These are phyloP conservation scores for Galeopterus variegatus DNA, from an alignment of 2,113 vertebrate species.

Conservation along the genomic window DNA sequence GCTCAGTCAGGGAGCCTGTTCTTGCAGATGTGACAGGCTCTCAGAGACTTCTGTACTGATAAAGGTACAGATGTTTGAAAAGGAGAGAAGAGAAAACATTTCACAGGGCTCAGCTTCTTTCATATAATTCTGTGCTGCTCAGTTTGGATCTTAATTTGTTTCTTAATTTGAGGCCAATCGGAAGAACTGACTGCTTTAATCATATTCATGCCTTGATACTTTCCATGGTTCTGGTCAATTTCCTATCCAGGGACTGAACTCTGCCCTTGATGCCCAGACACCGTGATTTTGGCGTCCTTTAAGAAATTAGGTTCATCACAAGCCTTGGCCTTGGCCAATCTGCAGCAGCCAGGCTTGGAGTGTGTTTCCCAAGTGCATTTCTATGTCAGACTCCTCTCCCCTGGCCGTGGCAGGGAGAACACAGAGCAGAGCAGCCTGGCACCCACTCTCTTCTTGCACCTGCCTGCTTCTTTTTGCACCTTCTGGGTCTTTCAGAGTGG, in stretches of 20 bases:
- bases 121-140: background rate
- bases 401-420: background rate
- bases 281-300: background rate
- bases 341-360: background rate
- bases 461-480: too few relatives aligned
- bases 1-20: background rate
- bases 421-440: too few relatives aligned
- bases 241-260: background rate
- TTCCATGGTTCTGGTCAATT: background rate
- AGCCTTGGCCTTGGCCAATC: background rate
- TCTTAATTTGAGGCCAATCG: background rate
- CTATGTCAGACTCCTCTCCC: background rate
- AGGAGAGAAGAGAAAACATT: slow-evolving; percentile 38
- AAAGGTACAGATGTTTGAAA: slow-evolving; percentile 15
- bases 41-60: background rate
- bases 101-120: background rate
- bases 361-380: background rate
- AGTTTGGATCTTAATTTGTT: background rate
- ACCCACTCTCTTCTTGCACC: background rate
- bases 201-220: background rate
- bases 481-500: background rate
- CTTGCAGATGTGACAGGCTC: background rate
- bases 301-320: background rate
- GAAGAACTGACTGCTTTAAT: background rate
- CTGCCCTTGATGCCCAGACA: background rate